Percentiles rank a stretch among this genome's conserved stretches.
These are phyloP conservation scores for Otus sunia DNA, from an alignment of 2,113 vertebrate genomes.

Conservation along the genomic window DNA sequence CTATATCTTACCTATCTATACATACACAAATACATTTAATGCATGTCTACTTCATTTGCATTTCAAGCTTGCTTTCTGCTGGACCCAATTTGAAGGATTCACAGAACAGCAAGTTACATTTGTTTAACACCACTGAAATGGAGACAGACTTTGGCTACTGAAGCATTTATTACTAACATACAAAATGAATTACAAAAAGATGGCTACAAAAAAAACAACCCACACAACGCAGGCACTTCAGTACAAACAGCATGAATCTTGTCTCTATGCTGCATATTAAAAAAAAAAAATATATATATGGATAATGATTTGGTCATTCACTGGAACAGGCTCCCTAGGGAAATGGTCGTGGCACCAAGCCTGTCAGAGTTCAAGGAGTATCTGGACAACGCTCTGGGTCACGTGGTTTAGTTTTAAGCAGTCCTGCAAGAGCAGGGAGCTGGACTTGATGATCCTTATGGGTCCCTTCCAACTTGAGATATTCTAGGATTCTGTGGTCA, in stretches of 20 bases:
- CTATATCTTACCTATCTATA: neutral
- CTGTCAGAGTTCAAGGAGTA: neutral
- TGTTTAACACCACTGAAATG: constrained; percentile 37
- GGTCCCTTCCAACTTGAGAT: neutral
- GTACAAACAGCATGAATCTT: constrained; percentile 62
- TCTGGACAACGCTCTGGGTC: neutral
- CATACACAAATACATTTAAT: neutral
- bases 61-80: constrained; percentile 43
- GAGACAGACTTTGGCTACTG: constrained; percentile 57
- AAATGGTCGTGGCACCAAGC: neutral
- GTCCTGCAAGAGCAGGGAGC: neutral
- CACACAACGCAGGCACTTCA: constrained; percentile 26
- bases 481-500: neutral
- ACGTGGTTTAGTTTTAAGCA: neutral
- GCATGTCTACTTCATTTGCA: neutral
- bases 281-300: neutral
- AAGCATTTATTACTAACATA: constrained; percentile 69
- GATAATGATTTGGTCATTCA: neutral
- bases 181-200: constrained; percentile 26
- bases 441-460: neutral
- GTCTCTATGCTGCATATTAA: neutral
- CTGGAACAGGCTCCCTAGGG: neutral
- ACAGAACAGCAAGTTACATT: constrained; percentile 38
- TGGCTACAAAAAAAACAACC: neutral
- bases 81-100: neutral